These are phyloP conservation scores for Platyscapa corneri DNA, from an alignment of 1,140 invertebrate species.

Conservation along the genomic window DNA sequence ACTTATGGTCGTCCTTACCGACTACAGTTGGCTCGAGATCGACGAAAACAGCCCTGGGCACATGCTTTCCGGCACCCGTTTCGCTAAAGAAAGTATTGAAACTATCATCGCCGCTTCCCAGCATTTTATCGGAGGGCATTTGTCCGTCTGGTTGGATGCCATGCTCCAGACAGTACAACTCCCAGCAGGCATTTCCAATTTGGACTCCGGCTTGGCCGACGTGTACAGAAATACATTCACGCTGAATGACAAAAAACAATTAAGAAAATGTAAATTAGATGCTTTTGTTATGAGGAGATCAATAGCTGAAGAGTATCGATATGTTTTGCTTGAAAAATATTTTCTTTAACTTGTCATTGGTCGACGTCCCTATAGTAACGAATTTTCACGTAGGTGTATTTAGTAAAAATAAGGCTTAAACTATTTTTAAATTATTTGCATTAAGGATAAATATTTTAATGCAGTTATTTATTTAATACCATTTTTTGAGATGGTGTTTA, in stretches of 20 bases:
- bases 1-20: slow-evolving; percentile 55
- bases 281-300: background rate
- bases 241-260: slow-evolving; percentile 66
- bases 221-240: slow-evolving; percentile 82
- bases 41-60: slow-evolving; percentile 80
- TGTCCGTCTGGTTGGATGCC: slow-evolving; percentile 85
- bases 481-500: too few species aligned
- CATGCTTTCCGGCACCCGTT: slow-evolving; percentile 75
- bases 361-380: too few species aligned
- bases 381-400: too few species aligned
- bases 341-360: too few species aligned
- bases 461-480: background rate
- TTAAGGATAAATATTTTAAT: too few species aligned
- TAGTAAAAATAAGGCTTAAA: too few species aligned
- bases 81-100: slow-evolving; percentile 66
- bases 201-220: slow-evolving; percentile 82
- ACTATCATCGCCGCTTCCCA: slow-evolving; percentile 58
- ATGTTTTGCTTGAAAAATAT: background rate
- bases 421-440: too few species aligned
- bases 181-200: slow-evolving; percentile 88
- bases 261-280: background rate
- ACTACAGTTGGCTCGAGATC: slow-evolving; percentile 83
- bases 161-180: slow-evolving; percentile 86
- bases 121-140: slow-evolving; percentile 66
- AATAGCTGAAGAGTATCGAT: background rate